Evolutionary conservation across 2,797 vertebrate genomes (phyloP).

Genomic region (Paratrypauchen microcephalus): DNA sequence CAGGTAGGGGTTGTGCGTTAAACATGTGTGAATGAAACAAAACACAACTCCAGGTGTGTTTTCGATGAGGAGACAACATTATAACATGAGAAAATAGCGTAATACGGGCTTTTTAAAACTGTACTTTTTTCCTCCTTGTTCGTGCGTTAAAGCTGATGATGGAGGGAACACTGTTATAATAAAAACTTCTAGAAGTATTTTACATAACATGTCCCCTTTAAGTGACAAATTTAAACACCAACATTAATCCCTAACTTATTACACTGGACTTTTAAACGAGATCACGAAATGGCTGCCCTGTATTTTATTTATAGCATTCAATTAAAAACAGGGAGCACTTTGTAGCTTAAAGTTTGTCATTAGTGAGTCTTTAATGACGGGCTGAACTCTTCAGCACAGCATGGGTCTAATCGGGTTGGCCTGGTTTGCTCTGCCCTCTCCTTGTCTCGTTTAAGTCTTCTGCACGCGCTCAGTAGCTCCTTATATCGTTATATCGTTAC

Average conservation of each 20-base stretch:
- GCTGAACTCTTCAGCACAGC: background rate
- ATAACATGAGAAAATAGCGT: too few relatives aligned
- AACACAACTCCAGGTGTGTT: too few relatives aligned
- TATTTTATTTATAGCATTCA: background rate
- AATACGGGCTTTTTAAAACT: too few relatives aligned
- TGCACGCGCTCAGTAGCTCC: background rate
- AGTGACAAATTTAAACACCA: background rate
- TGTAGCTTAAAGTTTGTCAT: background rate
- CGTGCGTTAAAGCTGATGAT: too few relatives aligned
- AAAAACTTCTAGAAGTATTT: too few relatives aligned
- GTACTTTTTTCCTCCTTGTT: too few relatives aligned
- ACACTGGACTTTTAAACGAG: background rate
- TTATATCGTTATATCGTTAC: background rate
- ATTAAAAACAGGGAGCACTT: background rate
- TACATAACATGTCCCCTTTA: background rate
- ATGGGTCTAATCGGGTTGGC: background rate
- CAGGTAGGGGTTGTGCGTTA: too few relatives aligned
- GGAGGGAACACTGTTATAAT: too few relatives aligned
- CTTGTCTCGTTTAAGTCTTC: background rate
- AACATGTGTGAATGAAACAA: too few relatives aligned
- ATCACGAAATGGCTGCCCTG: background rate
- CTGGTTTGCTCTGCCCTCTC: conserved; percentile 2
- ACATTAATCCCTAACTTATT: background rate
- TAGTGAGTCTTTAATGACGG: background rate
- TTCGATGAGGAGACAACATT: too few relatives aligned